Evolutionary conservation across 2,113 vertebrate species (phyloP).

Genomic region (Hippocampus mohnikei): DNA sequence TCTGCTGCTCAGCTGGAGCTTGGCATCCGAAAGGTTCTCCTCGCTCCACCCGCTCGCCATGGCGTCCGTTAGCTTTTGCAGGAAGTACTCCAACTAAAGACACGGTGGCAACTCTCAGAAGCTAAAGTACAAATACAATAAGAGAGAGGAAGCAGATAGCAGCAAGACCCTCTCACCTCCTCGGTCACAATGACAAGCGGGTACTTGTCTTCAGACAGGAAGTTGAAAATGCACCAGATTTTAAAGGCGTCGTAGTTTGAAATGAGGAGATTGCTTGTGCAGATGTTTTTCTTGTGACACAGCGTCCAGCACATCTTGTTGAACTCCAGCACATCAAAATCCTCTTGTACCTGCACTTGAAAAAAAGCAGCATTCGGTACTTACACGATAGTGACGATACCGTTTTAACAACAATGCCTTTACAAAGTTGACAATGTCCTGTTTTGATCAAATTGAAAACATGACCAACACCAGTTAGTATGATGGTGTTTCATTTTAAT

Average conservation of each 20-base stretch:
- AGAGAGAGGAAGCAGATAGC: too few relatives aligned
- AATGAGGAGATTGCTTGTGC: conserved; percentile 77
- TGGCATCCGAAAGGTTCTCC: conserved; percentile 85
- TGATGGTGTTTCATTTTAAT: too few relatives aligned
- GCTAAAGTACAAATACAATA: neutral
- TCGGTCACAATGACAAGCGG: conserved; percentile 87
- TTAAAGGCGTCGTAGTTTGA: conserved; percentile 88
- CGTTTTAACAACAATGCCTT: neutral
- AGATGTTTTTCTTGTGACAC: conserved; percentile 87
- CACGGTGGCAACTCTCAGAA: neutral
- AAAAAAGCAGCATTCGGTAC: neutral
- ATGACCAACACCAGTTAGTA: too few relatives aligned
- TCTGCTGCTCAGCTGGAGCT: conserved; percentile 68
- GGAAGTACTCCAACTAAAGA: conserved; percentile 86
- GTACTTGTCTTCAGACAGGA: conserved; percentile 93
- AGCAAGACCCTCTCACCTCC: conserved; percentile 78
- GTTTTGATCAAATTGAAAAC: too few relatives aligned
- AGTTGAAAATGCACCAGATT: conserved; percentile 98
- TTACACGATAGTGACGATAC: too few relatives aligned
- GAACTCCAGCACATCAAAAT: conserved; percentile 90
- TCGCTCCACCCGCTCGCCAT: conserved; percentile 88
- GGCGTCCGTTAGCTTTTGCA: conserved; percentile 84
- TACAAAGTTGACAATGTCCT: neutral
- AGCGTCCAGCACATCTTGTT: conserved; percentile 97
- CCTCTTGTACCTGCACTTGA: conserved; percentile 81